Percentiles rank a stretch among this genome's conserved stretches.
These are phyloP conservation scores for Apoda limacodes DNA, from an alignment of 2,888 invertebrate genomes.

Conservation along the genomic window DNA sequence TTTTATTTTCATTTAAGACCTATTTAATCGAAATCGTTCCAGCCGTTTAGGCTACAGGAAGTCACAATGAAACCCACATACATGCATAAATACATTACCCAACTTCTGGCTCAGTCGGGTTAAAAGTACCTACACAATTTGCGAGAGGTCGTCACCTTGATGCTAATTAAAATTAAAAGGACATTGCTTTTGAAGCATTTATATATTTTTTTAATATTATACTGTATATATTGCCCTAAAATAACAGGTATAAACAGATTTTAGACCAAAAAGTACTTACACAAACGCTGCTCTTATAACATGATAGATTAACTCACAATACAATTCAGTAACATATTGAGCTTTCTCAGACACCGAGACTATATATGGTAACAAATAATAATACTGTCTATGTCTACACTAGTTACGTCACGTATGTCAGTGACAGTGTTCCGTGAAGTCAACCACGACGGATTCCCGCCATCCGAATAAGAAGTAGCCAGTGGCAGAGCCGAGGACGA, in stretches of 20 bases:
- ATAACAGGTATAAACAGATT: slow-evolving; percentile 55
- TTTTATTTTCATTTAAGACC: too few species aligned
- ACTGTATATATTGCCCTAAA: slow-evolving; percentile 41
- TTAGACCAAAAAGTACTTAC: slow-evolving; percentile 40
- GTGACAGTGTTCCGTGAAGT: slow-evolving; percentile 96
- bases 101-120: slow-evolving; percentile 8
- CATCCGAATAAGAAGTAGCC: slow-evolving; percentile 97
- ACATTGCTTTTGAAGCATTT: slow-evolving; percentile 43
- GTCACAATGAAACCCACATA: too few species aligned
- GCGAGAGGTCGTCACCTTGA: slow-evolving; percentile 2
- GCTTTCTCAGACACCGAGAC: slow-evolving; percentile 39
- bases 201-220: slow-evolving; percentile 29
- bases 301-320: slow-evolving; percentile 49
- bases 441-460: slow-evolving; percentile 93
- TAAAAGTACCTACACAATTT: slow-evolving; percentile 21
- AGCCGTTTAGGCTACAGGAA: too few species aligned
- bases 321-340: slow-evolving; percentile 45
- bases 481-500: slow-evolving; percentile 87
- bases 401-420: slow-evolving; percentile 46
- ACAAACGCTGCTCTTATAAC: slow-evolving; percentile 48
- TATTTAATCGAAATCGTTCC: too few species aligned
- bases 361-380: slow-evolving; percentile 30
- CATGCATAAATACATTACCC: slow-evolving; percentile 10
- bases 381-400: slow-evolving; percentile 26
- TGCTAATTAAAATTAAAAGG: slow-evolving; percentile 9